A percentile compares a stretch with the other conserved stretches of the same genome.
phyloP scores from a whole-genome alignment of 2,888 invertebrate species.

The Trypoxylon attenuatum region DNA sequence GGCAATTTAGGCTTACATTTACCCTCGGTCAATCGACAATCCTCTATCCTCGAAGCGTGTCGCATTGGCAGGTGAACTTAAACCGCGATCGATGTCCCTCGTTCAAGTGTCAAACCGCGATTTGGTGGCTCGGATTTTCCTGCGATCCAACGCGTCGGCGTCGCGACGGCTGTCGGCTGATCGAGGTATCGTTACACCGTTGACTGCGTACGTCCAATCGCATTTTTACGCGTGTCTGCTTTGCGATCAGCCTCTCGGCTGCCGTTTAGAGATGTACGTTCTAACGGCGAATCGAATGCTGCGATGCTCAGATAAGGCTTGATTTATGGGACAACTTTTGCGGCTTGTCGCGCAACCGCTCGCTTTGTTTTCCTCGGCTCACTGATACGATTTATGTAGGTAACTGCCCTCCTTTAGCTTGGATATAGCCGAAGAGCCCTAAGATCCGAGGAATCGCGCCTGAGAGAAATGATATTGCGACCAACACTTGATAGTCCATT shows the following conservation, averaged over 20 bases:
- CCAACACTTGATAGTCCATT: constrained; percentile 23
- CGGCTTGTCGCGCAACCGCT: background rate
- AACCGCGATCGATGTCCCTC: too few species aligned
- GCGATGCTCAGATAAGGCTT: background rate
- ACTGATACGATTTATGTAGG: background rate
- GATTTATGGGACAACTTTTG: background rate
- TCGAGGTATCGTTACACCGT: background rate
- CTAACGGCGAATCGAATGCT: background rate
- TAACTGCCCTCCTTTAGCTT: background rate
- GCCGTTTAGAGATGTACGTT: too few species aligned
- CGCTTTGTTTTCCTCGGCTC: background rate
- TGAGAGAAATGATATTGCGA: constrained; percentile 23
- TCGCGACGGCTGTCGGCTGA: background rate
- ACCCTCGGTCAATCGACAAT: background rate
- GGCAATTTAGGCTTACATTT: background rate
- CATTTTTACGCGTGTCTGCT: background rate
- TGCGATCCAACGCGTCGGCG: background rate
- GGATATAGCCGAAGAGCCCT: constrained; percentile 12
- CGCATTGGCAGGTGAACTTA: too few species aligned
- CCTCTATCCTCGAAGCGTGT: too few species aligned
- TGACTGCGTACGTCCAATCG: background rate
- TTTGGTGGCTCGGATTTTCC: background rate
- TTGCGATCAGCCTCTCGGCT: background rate
- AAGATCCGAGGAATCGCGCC: constrained; percentile 4
- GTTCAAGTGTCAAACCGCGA: too few species aligned